These are phyloP conservation scores for Prinia subflava DNA, from an alignment of 2,113 vertebrate species.

Conservation along the genomic window DNA sequence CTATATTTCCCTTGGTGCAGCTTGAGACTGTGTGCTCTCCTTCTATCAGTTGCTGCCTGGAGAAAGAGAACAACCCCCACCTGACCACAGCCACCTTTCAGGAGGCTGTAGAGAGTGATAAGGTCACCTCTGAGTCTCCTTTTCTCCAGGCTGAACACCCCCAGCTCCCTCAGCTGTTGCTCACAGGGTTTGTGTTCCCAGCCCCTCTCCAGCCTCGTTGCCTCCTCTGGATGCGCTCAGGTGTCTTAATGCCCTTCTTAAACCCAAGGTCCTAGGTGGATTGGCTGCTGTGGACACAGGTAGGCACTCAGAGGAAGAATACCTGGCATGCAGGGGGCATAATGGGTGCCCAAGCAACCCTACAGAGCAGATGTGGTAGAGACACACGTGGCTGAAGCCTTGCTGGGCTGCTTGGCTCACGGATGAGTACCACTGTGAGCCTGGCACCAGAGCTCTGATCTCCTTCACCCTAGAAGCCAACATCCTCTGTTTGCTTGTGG, in stretches of 20 bases:
- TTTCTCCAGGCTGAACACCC: background rate
- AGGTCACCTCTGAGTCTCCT: background rate
- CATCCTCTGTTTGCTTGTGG: background rate
- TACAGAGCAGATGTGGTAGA: background rate
- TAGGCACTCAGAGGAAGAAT: background rate
- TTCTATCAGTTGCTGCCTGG: background rate
- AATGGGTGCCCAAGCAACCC: background rate
- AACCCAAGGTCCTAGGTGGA: accelerated
- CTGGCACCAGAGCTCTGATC: background rate
- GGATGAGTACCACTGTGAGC: accelerated
- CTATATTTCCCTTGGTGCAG: background rate
- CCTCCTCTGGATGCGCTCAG: background rate
- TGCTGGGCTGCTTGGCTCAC: background rate
- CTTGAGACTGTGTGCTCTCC: background rate
- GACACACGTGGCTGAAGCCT: background rate
- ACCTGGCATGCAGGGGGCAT: accelerated
- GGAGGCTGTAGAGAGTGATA: background rate
- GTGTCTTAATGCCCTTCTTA: background rate
- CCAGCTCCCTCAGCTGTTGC: background rate
- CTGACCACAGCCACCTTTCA: background rate
- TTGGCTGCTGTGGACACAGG: accelerated
- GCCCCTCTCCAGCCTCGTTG: background rate
- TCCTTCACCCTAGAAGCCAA: background rate
- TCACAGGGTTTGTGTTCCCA: background rate
- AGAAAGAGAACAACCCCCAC: background rate